Evolutionary conservation across 2,797 vertebrate genomes (phyloP).

Genomic region (Pipistrellus kuhlii): DNA sequence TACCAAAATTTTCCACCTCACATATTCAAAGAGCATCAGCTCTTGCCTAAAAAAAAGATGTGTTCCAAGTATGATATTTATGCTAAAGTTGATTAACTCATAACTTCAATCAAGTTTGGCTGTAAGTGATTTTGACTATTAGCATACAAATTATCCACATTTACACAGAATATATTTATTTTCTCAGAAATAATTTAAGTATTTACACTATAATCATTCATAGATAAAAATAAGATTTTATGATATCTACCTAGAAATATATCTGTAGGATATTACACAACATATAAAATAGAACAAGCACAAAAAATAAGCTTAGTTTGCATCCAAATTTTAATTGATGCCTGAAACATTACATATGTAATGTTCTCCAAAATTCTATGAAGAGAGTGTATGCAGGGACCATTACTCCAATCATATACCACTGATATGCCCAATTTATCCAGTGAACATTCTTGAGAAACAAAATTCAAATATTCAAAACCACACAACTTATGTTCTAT

Average conservation of each 20-base stretch:
- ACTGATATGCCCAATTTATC: background rate
- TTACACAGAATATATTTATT: conserved; percentile 40
- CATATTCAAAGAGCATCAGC: background rate
- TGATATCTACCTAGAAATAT: conserved; percentile 30
- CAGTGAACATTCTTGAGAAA: background rate
- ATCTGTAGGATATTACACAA: conserved; percentile 28
- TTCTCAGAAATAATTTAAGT: conserved; percentile 29
- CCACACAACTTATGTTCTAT: background rate
- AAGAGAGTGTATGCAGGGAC: conserved; percentile 75
- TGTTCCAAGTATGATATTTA: background rate
- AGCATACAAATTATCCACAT: background rate
- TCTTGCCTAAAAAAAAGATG: conserved; percentile 6
- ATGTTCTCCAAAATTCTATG: conserved; percentile 66
- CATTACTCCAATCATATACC: conserved; percentile 55
- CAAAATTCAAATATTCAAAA: conserved; percentile 52
- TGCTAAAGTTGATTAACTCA: background rate
- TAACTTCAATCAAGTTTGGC: conserved; percentile 36
- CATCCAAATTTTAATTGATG: conserved; percentile 76
- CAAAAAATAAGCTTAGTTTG: conserved; percentile 62
- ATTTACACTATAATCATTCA: conserved; percentile 46
- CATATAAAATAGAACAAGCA: conserved; percentile 59
- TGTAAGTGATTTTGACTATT: conserved; percentile 22
- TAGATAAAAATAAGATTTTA: conserved; percentile 61
- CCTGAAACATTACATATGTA: conserved; percentile 57
- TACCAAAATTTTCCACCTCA: background rate